A percentile compares a stretch with the other conserved stretches of the same genome.
phyloP scores from a whole-genome alignment of 2,113 vertebrate species.

The Pelvicachromis taeniatus region DNA sequence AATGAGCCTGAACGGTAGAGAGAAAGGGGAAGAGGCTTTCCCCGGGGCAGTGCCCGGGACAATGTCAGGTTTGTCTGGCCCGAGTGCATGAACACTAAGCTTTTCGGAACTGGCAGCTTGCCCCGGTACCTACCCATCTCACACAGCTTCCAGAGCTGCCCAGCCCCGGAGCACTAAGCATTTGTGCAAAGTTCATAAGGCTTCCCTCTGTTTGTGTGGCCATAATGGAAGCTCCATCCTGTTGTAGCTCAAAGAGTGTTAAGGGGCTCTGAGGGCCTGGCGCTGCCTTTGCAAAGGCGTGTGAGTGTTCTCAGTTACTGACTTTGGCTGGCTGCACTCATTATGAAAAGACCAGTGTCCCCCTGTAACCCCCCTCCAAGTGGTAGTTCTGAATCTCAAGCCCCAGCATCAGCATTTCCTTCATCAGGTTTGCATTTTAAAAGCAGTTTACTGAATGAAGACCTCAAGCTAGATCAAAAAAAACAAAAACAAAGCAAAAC shows the following conservation, averaged over 20 bases:
- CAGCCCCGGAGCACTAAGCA: slow-evolving; percentile 63
- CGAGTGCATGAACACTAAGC: slow-evolving; percentile 62
- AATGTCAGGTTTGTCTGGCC: slow-evolving; percentile 73
- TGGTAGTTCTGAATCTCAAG: slow-evolving; percentile 16
- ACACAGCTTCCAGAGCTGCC: slow-evolving; percentile 54
- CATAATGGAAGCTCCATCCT: slow-evolving; percentile 72
- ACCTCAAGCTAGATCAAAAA: not conserved
- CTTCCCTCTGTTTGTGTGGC: slow-evolving; percentile 71
- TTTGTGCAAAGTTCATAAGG: slow-evolving; percentile 80
- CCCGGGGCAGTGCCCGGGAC: slow-evolving; percentile 60
- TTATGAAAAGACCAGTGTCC: slow-evolving; percentile 46
- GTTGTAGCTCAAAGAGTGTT: slow-evolving; percentile 65
- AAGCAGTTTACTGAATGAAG: not conserved
- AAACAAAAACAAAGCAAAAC: not conserved
- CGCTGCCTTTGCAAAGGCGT: slow-evolving; percentile 47
- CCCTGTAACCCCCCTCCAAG: not conserved
- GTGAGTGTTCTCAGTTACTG: slow-evolving; percentile 68
- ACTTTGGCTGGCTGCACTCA: slow-evolving; percentile 57
- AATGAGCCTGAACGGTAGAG: slow-evolving; percentile 24
- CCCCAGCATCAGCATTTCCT: not conserved
- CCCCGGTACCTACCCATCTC: slow-evolving; percentile 64
- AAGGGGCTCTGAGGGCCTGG: slow-evolving; percentile 45
- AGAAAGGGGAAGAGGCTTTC: slow-evolving; percentile 48
- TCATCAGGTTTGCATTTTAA: not conserved
- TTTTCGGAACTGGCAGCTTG: slow-evolving; percentile 70